Base-by-base conservation (phyloP, 2,888 invertebrate species). In the Hypolimnas misippus region DNA sequence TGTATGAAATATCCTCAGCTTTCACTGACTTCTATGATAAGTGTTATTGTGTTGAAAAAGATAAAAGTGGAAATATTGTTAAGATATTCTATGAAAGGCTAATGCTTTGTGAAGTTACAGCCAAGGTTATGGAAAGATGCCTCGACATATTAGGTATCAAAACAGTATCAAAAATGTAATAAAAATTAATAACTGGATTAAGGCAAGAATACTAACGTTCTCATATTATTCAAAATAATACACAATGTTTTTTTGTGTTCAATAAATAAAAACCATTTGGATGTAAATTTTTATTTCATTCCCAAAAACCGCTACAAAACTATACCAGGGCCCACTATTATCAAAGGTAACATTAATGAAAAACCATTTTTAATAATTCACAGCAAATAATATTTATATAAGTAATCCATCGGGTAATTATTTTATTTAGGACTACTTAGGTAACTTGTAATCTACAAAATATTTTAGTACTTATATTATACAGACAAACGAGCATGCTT, bases 1-100 rank as follows among this genome's bases (percentile, higher is more conserved):
- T 99, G 67, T 99, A 98, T 87, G 98, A 99, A 78, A 94, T 99
- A 59, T 95, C 97, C n/a, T 95, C 97, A 4, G 93, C 95, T 1
- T 99, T 99, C 82, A 96, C 97, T 0, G 99, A 99, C 83, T 99
- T 99, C 87, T 99, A 99, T 86, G 98, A 99, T 81, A 95, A 93
- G 75, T 99, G 99, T 86, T 99, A 99, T 81, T 99, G 99, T 81
- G 95, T 99, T 55, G 98, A 99, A 83, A 98, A 98, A 83, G 96
- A 98, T 84, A 93, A 94, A 66, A 92, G 89, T 44, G 98, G 98
- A 0, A 94, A 96, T 78, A 95, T 98, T 72, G 85, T 96, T 1
- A 96, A 96, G 78, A 94, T 99, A 7, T 95, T 98, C 82, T 95
- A 95, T 82, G 96, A 96, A 66, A 94, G 99, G 65, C 94, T 99